A percentile compares a stretch with the other conserved stretches of the same genome.
Conservation (phyloP, 2,888 invertebrate genomes). For the Leistus spinibarbis region DNA sequence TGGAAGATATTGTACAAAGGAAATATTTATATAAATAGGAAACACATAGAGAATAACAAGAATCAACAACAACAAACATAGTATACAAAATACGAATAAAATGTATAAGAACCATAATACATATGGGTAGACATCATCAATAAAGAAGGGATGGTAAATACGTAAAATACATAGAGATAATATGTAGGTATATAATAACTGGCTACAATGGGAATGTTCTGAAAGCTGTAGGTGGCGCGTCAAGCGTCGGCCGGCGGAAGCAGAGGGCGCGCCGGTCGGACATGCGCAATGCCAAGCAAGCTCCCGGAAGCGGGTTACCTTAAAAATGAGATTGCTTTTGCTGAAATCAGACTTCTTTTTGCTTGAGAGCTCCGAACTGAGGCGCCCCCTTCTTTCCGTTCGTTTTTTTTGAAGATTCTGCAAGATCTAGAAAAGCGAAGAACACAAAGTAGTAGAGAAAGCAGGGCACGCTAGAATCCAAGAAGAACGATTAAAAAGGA, state of each 20-base stretch:
- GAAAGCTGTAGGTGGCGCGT: slow-evolving; percentile 6
- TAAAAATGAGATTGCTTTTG: slow-evolving; percentile 98
- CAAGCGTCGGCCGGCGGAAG: slow-evolving; percentile 49
- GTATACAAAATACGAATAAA: background rate
- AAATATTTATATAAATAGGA: background rate
- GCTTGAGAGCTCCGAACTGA: slow-evolving; percentile 87
- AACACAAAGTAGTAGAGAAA: slow-evolving; percentile 82
- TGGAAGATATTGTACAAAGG: background rate
- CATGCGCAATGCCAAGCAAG: slow-evolving; percentile 54
- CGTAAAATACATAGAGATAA: slow-evolving; percentile 1
- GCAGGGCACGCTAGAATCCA: slow-evolving; percentile 55
- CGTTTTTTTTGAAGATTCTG: slow-evolving; percentile 99
- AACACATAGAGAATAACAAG: background rate
- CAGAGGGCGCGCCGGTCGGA: slow-evolving; percentile 57
- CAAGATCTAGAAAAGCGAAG: slow-evolving; percentile 96
- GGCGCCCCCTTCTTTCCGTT: slow-evolving; percentile 96
- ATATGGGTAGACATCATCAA: background rate
- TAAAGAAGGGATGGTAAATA: background rate
- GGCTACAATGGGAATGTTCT: slow-evolving; percentile 5
- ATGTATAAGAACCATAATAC: background rate
- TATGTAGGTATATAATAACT: background rate
- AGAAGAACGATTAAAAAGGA: slow-evolving; percentile 54
- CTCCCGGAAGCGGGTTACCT: slow-evolving; percentile 79
- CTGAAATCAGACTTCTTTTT: slow-evolving; percentile 90
- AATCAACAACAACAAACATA: background rate